Percentiles rank a stretch among this genome's conserved stretches.
phyloP scores from a whole-genome alignment of 2,113 vertebrate species.

The Panurus biarmicus region DNA sequence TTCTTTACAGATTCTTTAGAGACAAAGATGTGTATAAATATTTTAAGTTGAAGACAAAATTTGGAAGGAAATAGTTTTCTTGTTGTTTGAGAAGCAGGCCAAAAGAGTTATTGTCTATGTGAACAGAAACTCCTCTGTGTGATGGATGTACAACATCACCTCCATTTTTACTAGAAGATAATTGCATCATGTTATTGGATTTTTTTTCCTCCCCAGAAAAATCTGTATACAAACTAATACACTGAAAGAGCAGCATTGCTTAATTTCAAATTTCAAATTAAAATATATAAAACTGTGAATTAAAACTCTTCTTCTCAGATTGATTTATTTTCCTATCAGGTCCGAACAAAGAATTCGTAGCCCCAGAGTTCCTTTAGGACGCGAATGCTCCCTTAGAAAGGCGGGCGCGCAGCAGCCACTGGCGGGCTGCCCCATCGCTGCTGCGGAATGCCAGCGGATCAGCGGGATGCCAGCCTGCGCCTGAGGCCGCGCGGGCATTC shows the following conservation, averaged over 20 bases:
- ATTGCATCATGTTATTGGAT: not conserved
- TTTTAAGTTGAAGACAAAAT: not conserved
- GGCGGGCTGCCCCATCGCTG: not conserved
- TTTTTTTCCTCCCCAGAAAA: not conserved
- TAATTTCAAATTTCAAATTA: not conserved
- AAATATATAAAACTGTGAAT: not conserved
- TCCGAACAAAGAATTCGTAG: not conserved
- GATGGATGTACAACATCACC: not conserved
- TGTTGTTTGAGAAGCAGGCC: not conserved
- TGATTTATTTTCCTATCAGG: not conserved
- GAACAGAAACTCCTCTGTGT: not conserved
- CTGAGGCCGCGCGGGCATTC: slow-evolving; percentile 8
- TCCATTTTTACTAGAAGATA: not conserved
- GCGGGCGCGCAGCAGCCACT: not conserved
- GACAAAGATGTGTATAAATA: not conserved
- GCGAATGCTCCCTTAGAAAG: not conserved
- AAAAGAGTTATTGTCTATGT: not conserved
- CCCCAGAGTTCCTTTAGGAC: not conserved
- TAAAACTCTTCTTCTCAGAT: not conserved
- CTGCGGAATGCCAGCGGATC: not conserved
- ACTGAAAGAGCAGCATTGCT: not conserved
- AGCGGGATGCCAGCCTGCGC: not conserved
- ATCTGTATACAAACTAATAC: not conserved
- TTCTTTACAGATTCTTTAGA: not conserved
- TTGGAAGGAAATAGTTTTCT: rapidly evolving